Percentiles rank a stretch among this genome's conserved stretches.
These are phyloP conservation scores for Tetramorium alpestre DNA, from an alignment of 1,140 invertebrate species.

Conservation along the genomic window DNA sequence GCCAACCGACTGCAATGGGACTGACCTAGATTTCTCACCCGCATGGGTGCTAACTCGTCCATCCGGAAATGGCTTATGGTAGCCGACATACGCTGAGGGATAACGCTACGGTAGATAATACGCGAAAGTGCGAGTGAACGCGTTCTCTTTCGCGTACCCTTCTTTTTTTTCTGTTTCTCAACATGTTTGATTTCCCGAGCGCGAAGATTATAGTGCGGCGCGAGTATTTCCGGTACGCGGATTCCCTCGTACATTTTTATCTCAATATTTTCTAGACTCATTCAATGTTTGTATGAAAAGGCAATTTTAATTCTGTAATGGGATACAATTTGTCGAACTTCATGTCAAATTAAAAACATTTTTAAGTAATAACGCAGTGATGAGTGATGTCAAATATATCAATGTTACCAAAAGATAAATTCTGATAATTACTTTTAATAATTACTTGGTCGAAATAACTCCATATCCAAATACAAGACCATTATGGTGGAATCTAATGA, in stretches of 20 bases:
- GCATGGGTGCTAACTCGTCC: conserved; percentile 77
- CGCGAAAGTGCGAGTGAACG: conserved; percentile 82
- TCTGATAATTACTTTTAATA: not conserved
- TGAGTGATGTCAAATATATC: too few species aligned
- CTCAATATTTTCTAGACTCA: too few species aligned
- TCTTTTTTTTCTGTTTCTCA: conserved; percentile 33
- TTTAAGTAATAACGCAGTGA: not conserved
- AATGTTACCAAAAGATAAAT: not conserved
- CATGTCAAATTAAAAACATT: not conserved
- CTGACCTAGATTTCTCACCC: conserved; percentile 83
- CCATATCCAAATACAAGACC: not conserved
- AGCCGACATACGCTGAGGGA: conserved; percentile 57
- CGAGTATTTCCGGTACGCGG: not conserved
- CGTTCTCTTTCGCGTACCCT: conserved; percentile 54
- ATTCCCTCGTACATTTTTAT: not conserved
- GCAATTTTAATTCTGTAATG: not conserved
- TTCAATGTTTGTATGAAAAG: not conserved
- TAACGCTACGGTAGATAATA: conserved; percentile 77
- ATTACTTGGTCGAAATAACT: not conserved
- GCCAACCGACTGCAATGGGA: conserved; percentile 36
- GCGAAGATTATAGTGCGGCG: not conserved
- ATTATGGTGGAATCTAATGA: not conserved
- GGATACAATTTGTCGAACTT: not conserved
- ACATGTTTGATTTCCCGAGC: conserved; percentile 28
- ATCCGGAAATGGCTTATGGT: conserved; percentile 74